Base-by-base conservation (phyloP, 2,888 invertebrate genomes). In the Lacanobia oleracea region DNA sequence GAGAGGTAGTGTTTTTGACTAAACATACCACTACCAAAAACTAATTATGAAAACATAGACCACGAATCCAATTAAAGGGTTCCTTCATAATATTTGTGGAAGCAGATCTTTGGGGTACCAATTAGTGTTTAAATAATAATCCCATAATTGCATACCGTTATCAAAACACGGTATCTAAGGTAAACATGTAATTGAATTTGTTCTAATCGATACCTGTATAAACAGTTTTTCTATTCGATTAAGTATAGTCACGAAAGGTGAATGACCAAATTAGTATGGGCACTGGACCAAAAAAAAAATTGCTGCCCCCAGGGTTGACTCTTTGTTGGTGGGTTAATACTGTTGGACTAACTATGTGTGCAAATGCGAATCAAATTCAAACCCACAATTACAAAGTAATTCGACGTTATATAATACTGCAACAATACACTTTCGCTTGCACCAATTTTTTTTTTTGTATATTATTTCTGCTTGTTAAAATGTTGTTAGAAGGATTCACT, bases 181-280 rank as follows among this genome's bases (percentile, higher is more conserved):
- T 65, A 18, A 57, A 79, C 74, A 50, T 33, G 10, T 54, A 78
- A 64, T 59, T 61, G 57, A 63, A 62, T 63, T 66, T 8, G 16
- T 70, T 60, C 9, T 60, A 70, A 80, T 76, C 73, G 64, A 85
- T 73, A 50, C 14, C 33, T 67, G 43, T 68, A 65, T 65, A 72
- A 79, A 76, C 56, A 74, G n/a, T 8, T 50, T 43, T n/a, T 43
- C 62, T 65, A 72, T 72, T 78, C 64, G 51, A 85, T 84, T 80
- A 77, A 65, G 48, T 68, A 59, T 66, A 67, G 77, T 82, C 85
- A 85, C 86, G 86, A 84, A 85, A 82, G 75, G 68, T 86, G n/a
- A n/a, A n/a, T n/a, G n/a, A n/a, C n/a, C n/a, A n/a, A n/a, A n/a
- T n/a, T n/a, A n/a, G n/a, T n/a, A n/a, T n/a, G n/a, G n/a, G n/a